Evolutionary conservation across 92 coral and sea anemone species (phyloP).

Genomic region (Zoanthus sociatus): DNA sequence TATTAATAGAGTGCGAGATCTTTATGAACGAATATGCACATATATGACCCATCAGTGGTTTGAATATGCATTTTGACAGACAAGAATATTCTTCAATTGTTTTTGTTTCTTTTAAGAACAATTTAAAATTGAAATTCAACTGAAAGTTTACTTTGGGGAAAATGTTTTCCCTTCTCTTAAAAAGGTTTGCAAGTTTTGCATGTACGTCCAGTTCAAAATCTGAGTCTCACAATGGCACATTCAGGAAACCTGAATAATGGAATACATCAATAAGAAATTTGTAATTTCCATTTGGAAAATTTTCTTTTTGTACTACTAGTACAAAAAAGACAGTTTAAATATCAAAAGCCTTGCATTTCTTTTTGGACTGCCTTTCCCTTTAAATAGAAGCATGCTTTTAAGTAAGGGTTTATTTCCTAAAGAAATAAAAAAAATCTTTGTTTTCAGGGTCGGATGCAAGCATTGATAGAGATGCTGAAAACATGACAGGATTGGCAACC

Average conservation of each 20-base stretch:
- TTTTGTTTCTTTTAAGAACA: too few relatives aligned
- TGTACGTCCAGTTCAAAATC: too few relatives aligned
- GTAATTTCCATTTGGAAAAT: background rate
- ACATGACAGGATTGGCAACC: background rate
- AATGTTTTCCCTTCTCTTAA: too few relatives aligned
- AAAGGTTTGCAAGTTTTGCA: too few relatives aligned
- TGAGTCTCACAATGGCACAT: background rate
- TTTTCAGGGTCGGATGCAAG: background rate
- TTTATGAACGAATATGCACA: background rate
- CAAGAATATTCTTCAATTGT: too few relatives aligned
- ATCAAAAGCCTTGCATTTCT: background rate
- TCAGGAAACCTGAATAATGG: background rate
- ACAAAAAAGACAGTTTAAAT: too few relatives aligned
- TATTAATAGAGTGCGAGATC: background rate
- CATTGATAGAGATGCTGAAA: background rate
- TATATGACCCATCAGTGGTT: too few relatives aligned
- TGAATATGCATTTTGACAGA: too few relatives aligned
- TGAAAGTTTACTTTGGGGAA: too few relatives aligned
- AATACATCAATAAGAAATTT: background rate
- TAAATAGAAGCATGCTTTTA: background rate
- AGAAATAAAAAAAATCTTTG: background rate
- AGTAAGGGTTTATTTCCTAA: background rate
- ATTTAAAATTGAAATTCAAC: too few relatives aligned
- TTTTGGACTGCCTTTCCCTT: background rate
- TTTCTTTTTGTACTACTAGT: background rate